A percentile compares a stretch with the other conserved stretches of the same genome.
Conservation (phyloP, 30 jellyfish, hydroid and myxozoan genomes). For the Pseudorhiza aurosa region DNA sequence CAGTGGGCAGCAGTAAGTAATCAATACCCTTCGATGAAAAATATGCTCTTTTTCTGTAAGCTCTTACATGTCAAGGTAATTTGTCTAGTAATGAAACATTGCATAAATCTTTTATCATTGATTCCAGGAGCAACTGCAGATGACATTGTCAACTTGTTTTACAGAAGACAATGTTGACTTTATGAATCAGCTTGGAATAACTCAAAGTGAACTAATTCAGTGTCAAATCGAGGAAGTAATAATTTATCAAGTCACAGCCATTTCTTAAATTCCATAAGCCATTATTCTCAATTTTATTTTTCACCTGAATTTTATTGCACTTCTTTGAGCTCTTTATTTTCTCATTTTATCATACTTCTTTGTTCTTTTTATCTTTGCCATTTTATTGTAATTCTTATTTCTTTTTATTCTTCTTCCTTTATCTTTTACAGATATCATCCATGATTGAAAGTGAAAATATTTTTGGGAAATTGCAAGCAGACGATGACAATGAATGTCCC, state of each 20-base stretch:
- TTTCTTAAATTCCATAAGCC: no score
- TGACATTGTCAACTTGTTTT: not conserved
- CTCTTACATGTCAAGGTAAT: not conserved
- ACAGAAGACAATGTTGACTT: slow-evolving; percentile 11
- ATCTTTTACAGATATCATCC: not conserved
- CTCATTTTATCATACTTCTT: no score
- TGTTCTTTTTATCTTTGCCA: not conserved
- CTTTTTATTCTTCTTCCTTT: not conserved
- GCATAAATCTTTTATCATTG: no score
- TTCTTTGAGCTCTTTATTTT: no score
- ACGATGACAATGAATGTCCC: no score
- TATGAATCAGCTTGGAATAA: slow-evolving; percentile 27
- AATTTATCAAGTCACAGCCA: not conserved
- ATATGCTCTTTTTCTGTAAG: not conserved
- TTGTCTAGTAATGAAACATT: no score
- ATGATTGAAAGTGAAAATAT: not conserved
- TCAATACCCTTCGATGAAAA: no score
- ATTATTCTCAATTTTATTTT: no score
- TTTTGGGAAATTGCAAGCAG: not conserved
- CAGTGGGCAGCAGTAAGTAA: slow-evolving; percentile 55
- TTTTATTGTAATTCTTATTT: not conserved
- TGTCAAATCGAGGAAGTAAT: slow-evolving; percentile 42
- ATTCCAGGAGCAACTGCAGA: slow-evolving; percentile 38
- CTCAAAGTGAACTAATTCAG: slow-evolving; percentile 16
- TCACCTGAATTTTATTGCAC: no score